Conservation (phyloP, 2,797 vertebrate species). For the Falco rusticolus region DNA sequence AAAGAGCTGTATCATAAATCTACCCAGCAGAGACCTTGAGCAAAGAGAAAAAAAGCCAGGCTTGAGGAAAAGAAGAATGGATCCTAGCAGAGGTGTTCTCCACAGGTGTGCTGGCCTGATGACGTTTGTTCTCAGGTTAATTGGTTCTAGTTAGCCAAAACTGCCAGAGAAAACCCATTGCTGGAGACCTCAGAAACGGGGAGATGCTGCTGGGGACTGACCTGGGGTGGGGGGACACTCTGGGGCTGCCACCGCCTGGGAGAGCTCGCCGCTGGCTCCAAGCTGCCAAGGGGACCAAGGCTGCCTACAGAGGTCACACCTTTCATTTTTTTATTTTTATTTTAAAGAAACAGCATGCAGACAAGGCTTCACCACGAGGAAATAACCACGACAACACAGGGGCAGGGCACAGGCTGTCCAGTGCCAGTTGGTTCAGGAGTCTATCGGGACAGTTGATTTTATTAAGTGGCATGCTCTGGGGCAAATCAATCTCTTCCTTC, state of each 20-base stretch:
- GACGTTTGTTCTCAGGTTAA: neutral
- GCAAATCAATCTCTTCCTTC: neutral
- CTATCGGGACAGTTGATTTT: neutral
- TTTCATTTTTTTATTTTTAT: too few relatives aligned
- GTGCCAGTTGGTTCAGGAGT: accelerated
- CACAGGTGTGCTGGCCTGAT: neutral
- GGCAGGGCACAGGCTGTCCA: neutral
- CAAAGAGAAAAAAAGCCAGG: neutral
- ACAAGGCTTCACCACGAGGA: neutral
- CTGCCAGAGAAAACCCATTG: neutral
- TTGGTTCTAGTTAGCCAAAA: neutral
- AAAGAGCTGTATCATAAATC: slow-evolving; percentile 39
- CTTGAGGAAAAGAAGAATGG: neutral
- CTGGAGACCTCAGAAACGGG: neutral
- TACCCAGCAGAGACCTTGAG: slow-evolving; percentile 10
- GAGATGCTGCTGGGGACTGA: neutral
- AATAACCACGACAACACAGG: accelerated
- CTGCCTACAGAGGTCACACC: neutral
- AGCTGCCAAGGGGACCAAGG: too few relatives aligned
- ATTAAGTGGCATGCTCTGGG: neutral
- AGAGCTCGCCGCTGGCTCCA: neutral
- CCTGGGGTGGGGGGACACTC: neutral
- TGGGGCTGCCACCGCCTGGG: neutral
- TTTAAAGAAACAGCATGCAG: too few relatives aligned
- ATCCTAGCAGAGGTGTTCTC: neutral